Evolutionary conservation across 2,888 invertebrate genomes (phyloP), one percentile per base, ranked within the genome.

Genomic region (Pterostichus niger): DNA sequence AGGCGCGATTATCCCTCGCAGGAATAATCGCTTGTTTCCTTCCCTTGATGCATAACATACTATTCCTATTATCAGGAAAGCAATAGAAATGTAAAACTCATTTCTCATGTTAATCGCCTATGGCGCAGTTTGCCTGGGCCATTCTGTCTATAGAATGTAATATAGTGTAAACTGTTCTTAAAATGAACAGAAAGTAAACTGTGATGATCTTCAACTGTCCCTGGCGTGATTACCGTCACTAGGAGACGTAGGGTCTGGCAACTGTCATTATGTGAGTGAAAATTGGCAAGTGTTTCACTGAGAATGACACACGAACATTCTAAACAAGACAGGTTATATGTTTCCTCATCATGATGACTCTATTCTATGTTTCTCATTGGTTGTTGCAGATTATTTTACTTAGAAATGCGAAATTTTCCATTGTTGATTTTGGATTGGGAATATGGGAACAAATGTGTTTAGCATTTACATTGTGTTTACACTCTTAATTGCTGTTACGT

Each of bases 191-290:
- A 49, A 49, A 49, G 49, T 49, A 49, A 7, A 49, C 49, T 49
- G 9, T 5, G 49, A n/a, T 49, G 49, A 49, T 49, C 49, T 49
- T 49, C 49, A 49, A 11, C 49, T 49, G 49, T 49, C 49, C 49
- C 49, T 49, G 49, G 5, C 40, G 49, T 2, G 49, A n/a, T 56
- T 17, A 7, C 24, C 24, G 56, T 56, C 56, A 17, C 9, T 56
- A 17, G 56, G 56, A 56, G 56, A 13, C 56, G 6, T 15, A 56
- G 64, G 33, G 64, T 64, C 64, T 64, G 64, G 64, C 64, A 64
- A 33, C 10, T 64, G n/a, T 5, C 31, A 64, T 33, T 64, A 31
- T 64, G 9, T 64, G 10, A 64, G 17, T 40, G 31, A 64, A 64
- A 64, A 31, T 64, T 64, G 64, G 64, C 64, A 64, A 11, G n/a